A percentile compares a stretch with the other conserved stretches of the same genome.
These are phyloP conservation scores for Sebastes hubbsi DNA, from an alignment of 2,797 vertebrate genomes.

Conservation along the genomic window DNA sequence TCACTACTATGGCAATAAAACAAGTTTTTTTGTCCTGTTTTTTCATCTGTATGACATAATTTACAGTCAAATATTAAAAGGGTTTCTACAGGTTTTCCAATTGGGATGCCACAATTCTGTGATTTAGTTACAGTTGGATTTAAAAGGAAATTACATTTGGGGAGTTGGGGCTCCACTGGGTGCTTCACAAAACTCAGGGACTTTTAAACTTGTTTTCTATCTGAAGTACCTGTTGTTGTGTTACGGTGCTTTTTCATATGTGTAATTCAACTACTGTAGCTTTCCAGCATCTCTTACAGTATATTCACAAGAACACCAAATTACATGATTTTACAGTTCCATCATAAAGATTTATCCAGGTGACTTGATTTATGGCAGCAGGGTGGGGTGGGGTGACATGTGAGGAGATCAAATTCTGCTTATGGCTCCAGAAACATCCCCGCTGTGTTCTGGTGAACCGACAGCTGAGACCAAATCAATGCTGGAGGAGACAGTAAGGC, in stretches of 20 bases:
- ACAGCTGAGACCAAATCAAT: constrained; percentile 75
- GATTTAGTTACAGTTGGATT: background rate
- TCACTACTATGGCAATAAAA: background rate
- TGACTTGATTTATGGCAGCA: constrained; percentile 26
- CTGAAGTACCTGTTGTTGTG: background rate
- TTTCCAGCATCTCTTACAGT: background rate
- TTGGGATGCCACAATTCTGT: background rate
- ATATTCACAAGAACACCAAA: background rate
- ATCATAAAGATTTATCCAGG: background rate
- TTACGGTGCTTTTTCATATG: background rate
- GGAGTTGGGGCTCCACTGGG: background rate
- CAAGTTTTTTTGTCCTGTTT: background rate
- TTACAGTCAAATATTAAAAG: background rate
- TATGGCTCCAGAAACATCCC: constrained; percentile 56
- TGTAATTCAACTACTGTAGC: background rate
- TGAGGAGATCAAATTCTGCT: constrained; percentile 66
- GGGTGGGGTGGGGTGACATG: background rate
- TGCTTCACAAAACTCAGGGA: background rate
- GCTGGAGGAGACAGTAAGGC: constrained; percentile 33
- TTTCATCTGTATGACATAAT: background rate
- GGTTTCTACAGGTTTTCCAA: background rate
- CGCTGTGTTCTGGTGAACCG: constrained; percentile 33
- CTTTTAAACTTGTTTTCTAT: background rate
- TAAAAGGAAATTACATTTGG: background rate
- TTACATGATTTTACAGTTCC: background rate